Conservation (phyloP, 1,140 invertebrate genomes). For the Ceratina japonica region DNA sequence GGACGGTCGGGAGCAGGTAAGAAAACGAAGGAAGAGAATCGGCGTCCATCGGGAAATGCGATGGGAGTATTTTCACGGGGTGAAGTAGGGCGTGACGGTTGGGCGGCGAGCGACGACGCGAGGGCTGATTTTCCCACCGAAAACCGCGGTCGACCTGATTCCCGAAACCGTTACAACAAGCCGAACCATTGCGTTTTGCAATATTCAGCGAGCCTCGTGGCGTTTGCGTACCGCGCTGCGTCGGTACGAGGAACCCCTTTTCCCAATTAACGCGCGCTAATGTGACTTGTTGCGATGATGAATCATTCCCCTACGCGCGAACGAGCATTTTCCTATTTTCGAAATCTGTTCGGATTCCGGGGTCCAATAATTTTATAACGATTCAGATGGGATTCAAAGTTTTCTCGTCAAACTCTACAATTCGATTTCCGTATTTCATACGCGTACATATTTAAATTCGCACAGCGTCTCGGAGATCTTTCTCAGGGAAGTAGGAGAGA, state of each 20-base stretch:
- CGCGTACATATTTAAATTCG: too few species aligned
- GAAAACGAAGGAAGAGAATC: too few species aligned
- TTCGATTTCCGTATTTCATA: too few species aligned
- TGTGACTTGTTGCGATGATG: slow-evolving; percentile 46
- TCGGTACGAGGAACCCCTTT: slow-evolving; percentile 5
- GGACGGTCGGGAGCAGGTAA: neutral
- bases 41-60: neutral
- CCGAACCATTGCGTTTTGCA: neutral
- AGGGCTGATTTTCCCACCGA: slow-evolving; percentile 30
- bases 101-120: neutral
- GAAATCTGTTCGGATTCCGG: neutral
- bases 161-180: neutral
- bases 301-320: slow-evolving; percentile 30
- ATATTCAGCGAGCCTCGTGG: slow-evolving; percentile 26
- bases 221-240: neutral
- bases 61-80: neutral
- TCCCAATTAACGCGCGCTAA: slow-evolving; percentile 46
- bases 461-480: too few species aligned
- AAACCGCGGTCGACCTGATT: slow-evolving; percentile 40
- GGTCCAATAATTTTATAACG: neutral
- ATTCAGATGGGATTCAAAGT: too few species aligned
- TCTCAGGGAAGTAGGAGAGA: too few species aligned
- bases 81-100: slow-evolving; percentile 28
- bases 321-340: neutral
- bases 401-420: too few species aligned